phyloP scores from a whole-genome alignment of 2,888 invertebrate genomes.

The Thyatira batis region DNA sequence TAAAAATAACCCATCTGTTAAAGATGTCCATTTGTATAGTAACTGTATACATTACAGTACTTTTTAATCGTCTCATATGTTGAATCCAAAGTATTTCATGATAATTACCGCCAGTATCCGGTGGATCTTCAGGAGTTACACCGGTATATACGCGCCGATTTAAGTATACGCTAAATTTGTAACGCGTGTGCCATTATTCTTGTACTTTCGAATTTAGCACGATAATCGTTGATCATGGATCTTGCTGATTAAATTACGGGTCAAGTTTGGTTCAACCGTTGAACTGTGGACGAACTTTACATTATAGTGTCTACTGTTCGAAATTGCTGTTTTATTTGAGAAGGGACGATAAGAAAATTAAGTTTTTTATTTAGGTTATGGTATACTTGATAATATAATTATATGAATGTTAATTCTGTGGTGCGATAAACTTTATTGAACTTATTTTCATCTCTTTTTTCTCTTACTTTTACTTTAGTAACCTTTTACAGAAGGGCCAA shows the following conservation, averaged over 20 bases:
- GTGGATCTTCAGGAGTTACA: neutral
- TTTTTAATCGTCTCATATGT: neutral
- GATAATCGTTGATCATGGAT: constrained; percentile 44
- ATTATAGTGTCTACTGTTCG: constrained; percentile 12
- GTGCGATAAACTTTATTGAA: too few species aligned
- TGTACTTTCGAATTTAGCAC: constrained; percentile 32
- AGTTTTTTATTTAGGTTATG: too few species aligned
- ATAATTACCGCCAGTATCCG: neutral
- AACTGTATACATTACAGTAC: neutral
- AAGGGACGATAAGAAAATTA: constrained; percentile 6
- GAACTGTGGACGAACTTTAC: constrained; percentile 14
- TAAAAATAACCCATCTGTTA: too few species aligned
- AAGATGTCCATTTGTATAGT: neutral
- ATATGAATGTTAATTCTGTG: too few species aligned
- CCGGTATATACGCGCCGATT: neutral
- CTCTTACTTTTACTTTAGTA: too few species aligned
- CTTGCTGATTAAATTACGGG: constrained; percentile 45
- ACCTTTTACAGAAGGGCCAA: too few species aligned
- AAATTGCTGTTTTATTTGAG: constrained; percentile 16
- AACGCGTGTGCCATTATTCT: constrained; percentile 19
- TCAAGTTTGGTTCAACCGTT: constrained; percentile 39
- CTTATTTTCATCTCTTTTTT: too few species aligned
- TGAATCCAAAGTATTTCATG: neutral
- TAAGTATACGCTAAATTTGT: neutral
- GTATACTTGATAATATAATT: too few species aligned